Evolutionary conservation across 92 coral and sea anemone genomes (phyloP).

Genomic region (Bergia sp.): DNA sequence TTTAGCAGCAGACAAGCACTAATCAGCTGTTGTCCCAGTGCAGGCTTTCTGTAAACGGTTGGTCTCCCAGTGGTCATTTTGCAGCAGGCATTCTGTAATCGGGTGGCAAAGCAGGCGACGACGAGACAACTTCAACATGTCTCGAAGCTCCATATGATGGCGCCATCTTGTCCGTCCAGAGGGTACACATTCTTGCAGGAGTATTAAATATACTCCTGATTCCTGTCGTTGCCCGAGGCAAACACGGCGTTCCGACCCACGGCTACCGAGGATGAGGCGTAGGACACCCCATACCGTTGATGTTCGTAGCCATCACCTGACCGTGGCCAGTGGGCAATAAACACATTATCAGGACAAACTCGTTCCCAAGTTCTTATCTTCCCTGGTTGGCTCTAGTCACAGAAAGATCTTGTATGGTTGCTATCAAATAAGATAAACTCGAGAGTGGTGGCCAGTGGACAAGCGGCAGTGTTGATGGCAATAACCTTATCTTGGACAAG

Average conservation of each 20-base stretch:
- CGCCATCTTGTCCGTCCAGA: slow-evolving; percentile 72
- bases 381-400: too few relatives aligned
- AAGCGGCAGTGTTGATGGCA: slow-evolving; percentile 71
- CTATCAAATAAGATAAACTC: slow-evolving; percentile 24
- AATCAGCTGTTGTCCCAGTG: too few relatives aligned
- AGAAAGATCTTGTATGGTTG: too few relatives aligned
- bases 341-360: too few relatives aligned
- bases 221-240: slow-evolving; percentile 72
- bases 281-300: not conserved
- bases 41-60: not conserved
- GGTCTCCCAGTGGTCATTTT: slow-evolving; percentile 1
- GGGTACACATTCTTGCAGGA: slow-evolving; percentile 62
- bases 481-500: slow-evolving; percentile 70
- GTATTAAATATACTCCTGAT: too few relatives aligned
- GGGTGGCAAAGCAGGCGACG: slow-evolving; percentile 68
- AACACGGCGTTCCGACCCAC: slow-evolving; percentile 76
- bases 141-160: slow-evolving; percentile 78
- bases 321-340: too few relatives aligned
- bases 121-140: slow-evolving; percentile 75
- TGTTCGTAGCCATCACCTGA: too few relatives aligned
- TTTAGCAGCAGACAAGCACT: not conserved
- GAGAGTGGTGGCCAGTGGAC: slow-evolving; percentile 77
- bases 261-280: slow-evolving; percentile 68
- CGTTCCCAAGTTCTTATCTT: too few relatives aligned
- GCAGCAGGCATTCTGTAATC: slow-evolving; percentile 62